phyloP scores from a whole-genome alignment of 2,888 invertebrate genomes.

The Patella depressa region DNA sequence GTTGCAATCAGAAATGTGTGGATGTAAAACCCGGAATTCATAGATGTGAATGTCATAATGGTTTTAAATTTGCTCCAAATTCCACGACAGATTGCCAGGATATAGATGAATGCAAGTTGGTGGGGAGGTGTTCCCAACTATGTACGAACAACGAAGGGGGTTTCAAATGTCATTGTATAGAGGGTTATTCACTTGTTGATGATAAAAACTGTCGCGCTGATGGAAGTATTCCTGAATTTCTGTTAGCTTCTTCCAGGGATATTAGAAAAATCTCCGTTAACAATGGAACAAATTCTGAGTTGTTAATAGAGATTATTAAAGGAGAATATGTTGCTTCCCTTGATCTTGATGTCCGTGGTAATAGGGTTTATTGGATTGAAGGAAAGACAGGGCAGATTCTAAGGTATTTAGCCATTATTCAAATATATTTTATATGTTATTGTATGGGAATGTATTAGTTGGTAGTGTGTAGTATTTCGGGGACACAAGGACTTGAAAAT shows the following conservation, averaged over 20 bases:
- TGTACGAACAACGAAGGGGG: slow-evolving; percentile 92
- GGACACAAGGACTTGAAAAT: no score
- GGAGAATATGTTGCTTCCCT: slow-evolving; percentile 83
- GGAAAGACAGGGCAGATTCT: slow-evolving; percentile 91
- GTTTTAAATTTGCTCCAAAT: slow-evolving; percentile 20
- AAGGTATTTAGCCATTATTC: slow-evolving; percentile 76
- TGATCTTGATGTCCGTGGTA: slow-evolving; percentile 92
- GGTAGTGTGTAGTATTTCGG: not conserved
- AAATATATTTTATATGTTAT: not conserved
- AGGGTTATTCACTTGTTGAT: slow-evolving; percentile 83
- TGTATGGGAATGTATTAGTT: no score
- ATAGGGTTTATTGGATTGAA: slow-evolving; percentile 98
- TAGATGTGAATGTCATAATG: slow-evolving; percentile 26
- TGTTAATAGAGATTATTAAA: slow-evolving; percentile 90
- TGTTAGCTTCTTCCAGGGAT: slow-evolving; percentile 90
- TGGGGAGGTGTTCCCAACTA: slow-evolving; percentile 92
- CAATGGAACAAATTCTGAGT: slow-evolving; percentile 77
- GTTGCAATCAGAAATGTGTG: slow-evolving; percentile 88
- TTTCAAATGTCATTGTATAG: slow-evolving; percentile 91
- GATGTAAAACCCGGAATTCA: slow-evolving; percentile 79
- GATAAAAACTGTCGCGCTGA: slow-evolving; percentile 73
- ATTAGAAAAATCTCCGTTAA: slow-evolving; percentile 90
- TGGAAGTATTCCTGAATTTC: slow-evolving; percentile 81
- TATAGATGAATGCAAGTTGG: slow-evolving; percentile 86
- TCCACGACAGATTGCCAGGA: slow-evolving; percentile 75